These are phyloP conservation scores for Eurosta solidaginis DNA, from an alignment of 1,140 invertebrate genomes.

Conservation along the genomic window DNA sequence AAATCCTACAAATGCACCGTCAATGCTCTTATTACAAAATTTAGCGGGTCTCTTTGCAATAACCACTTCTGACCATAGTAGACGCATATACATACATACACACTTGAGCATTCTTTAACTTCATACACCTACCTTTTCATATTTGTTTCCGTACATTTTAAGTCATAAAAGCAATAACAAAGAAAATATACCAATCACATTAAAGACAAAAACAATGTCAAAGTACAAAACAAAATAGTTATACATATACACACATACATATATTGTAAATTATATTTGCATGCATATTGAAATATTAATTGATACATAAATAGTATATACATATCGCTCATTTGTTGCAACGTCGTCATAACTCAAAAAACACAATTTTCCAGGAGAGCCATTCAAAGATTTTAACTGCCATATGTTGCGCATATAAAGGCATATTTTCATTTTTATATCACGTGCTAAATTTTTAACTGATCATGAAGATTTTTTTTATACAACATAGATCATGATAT, in stretches of 20 bases:
- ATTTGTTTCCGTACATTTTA: background rate
- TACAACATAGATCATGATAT: no score
- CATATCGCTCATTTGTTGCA: no score
- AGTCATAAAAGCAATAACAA: background rate
- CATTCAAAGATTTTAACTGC: no score
- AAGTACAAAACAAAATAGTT: conserved; percentile 20
- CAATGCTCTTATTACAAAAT: no score
- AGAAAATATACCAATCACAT: background rate
- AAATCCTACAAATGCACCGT: no score
- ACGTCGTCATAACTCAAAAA: no score
- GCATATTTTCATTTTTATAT: no score
- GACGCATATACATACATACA: background rate
- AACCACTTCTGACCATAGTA: background rate
- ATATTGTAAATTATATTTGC: background rate
- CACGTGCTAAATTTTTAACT: no score
- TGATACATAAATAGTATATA: no score
- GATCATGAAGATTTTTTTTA: no score
- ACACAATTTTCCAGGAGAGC: no score
- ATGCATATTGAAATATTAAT: background rate
- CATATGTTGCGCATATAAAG: background rate
- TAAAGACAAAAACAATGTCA: conserved; percentile 3
- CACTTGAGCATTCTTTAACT: background rate
- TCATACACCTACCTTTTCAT: background rate
- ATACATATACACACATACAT: background rate
- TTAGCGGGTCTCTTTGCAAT: background rate